These are phyloP conservation scores for Formica aserva DNA, from an alignment of 2,888 invertebrate species.

Conservation along the genomic window DNA sequence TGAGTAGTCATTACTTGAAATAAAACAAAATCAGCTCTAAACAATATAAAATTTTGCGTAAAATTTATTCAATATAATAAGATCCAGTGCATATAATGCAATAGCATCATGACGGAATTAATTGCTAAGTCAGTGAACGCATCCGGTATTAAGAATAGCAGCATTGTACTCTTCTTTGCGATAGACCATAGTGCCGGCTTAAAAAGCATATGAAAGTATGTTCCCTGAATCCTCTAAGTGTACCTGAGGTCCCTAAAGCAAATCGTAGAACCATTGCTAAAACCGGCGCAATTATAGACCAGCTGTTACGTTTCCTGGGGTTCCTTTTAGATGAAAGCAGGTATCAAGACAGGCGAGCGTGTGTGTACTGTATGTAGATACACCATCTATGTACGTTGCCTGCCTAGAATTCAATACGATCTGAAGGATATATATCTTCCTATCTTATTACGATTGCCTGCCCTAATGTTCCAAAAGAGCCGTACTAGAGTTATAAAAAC, in stretches of 20 bases:
- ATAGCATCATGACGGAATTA: not conserved
- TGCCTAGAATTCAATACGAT: conserved; percentile 39
- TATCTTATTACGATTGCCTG: conserved; percentile 62
- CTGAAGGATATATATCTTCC: conserved; percentile 46
- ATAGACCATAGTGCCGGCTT: conserved; percentile 49
- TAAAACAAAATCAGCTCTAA: not conserved
- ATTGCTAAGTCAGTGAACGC: conserved; percentile 39
- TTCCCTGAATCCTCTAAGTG: conserved; percentile 54
- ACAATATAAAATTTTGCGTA: not conserved
- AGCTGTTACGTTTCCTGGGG: conserved; percentile 76
- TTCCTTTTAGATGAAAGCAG: conserved; percentile 64
- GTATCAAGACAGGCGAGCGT: conserved; percentile 47
- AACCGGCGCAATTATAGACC: conserved; percentile 82
- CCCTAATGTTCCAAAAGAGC: conserved; percentile 43
- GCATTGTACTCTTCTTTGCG: conserved; percentile 65
- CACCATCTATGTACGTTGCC: conserved; percentile 56
- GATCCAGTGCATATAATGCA: conserved; percentile 5
- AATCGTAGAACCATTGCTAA: conserved; percentile 83
- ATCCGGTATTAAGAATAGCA: conserved; percentile 50
- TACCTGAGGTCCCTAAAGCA: conserved; percentile 76
- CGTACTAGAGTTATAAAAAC: not conserved
- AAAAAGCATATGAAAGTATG: conserved; percentile 60
- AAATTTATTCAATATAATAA: not conserved
- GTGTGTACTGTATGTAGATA: conserved; percentile 21
- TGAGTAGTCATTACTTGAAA: not conserved